Evolutionary conservation across 2,797 vertebrate genomes (phyloP), one percentile per base, ranked within the genome.

Genomic region (Enteromius thamalakanensis): DNA sequence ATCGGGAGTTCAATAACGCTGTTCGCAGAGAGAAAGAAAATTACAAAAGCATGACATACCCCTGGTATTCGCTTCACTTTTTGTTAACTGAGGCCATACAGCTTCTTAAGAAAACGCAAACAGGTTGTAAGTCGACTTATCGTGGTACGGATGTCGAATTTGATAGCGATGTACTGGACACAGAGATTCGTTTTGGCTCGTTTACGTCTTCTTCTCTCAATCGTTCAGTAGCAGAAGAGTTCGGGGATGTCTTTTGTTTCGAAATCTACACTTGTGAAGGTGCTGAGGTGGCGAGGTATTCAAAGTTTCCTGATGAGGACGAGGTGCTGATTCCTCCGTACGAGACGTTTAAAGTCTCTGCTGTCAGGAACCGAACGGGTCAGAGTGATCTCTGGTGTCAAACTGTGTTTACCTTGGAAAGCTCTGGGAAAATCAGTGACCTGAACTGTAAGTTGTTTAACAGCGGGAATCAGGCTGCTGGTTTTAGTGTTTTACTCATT

Each of bases 301-400:
- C 65, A 0, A 67, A 37, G 65, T 67, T 40, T 67, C 26, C 60
- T 17, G 26, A 64, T 17, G 60, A 64, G 60, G 60, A 64, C 60
- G 60, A 64, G 60, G 60, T 64, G 60, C 60, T 64, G 60, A 37
- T 67, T 67, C 65, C 65, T 67, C 65, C 65, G 29, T 67, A 67
- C 1, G 65, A 67, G 65, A 67, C 3, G 3, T 67, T 67, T 67
- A 37, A 37, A 67, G 64, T 67, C 17, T 2, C 34, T 19, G 32
- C 15, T 40, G 64, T 67, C 8, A 67, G 19, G 8, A 67, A 67
- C 32, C 19, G 32, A 5, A 67, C 65, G 10, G 32, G 40, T 40
- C 17, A n/a, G 32, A 37, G 21, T 1, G 34, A 67, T 40, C 65
- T 67, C 32, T 67, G 65, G 65, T 67, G 65, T 11, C 8, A 67